A percentile compares a stretch with the other conserved stretches of the same genome.
Conservation (phyloP, 1,140 invertebrate species). For the Cotesia chilonis region DNA sequence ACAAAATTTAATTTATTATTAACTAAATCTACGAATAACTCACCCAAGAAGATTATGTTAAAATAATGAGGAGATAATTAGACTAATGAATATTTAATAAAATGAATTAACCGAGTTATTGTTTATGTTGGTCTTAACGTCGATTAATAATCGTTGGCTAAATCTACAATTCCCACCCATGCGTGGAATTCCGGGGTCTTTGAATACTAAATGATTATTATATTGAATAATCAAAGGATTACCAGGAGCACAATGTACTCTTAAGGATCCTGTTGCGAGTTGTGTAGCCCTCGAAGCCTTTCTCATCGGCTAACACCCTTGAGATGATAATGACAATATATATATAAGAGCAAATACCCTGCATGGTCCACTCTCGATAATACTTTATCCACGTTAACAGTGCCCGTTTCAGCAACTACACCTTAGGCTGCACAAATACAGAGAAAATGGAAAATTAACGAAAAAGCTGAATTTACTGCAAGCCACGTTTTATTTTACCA, state of each 20-base stretch:
- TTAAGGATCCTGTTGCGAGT: constrained; percentile 1
- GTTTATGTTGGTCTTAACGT: background rate
- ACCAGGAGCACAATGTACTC: background rate
- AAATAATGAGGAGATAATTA: too few species aligned
- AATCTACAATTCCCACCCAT: background rate
- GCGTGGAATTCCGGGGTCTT: background rate
- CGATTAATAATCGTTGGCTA: constrained; percentile 4
- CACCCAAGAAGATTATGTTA: too few species aligned
- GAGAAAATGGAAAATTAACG: background rate
- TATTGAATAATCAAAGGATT: constrained; percentile 31
- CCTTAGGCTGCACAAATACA: background rate
- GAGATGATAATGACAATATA: background rate
- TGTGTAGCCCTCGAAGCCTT: constrained; percentile 6
- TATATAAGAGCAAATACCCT: background rate
- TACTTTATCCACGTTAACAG: constrained; percentile 31
- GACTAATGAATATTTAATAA: too few species aligned
- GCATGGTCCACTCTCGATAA: constrained; percentile 33
- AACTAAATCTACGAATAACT: too few species aligned
- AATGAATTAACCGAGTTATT: too few species aligned
- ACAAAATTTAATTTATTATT: too few species aligned
- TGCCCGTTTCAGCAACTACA: background rate
- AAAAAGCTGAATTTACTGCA: too few species aligned
- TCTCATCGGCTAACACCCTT: constrained; percentile 23
- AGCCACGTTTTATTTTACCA: too few species aligned
- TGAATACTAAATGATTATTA: constrained; percentile 19